Base-by-base conservation (phyloP, 2,888 invertebrate species). In the Trimorus sp. region DNA sequence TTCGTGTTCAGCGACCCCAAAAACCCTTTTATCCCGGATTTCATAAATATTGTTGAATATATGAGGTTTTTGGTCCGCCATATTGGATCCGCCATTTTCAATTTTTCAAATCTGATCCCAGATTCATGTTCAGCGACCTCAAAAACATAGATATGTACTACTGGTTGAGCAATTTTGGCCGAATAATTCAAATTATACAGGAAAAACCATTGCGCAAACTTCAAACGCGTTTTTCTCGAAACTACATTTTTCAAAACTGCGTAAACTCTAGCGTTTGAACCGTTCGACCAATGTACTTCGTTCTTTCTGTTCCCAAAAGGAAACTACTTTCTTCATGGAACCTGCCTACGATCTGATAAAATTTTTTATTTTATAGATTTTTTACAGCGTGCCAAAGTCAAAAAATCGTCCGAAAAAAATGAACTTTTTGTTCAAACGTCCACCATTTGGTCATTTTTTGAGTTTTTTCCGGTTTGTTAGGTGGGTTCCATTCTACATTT, bases 151-250 rank as follows among this genome's bases (percentile, higher is more conserved):
- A 5, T 26, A 53, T 53, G 3, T 37, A 56, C 36, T 56, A 56
- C 56, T 56, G 1, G 12, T 56, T 56, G 56, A 3, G 56, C 36
- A 56, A 37, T 56, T n/a, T 56, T 56, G 37, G 56, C 56, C 56
- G 53, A 56, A 56, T 56, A 6, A 36, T 56, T 56, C 12, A 56
- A 56, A 56, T 56, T 56, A 37, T 56, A 56, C 56, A 40, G 37
- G 56, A 56, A 37, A 56, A 56, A 56, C 56, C 12, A 56, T 56
- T 56, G 37, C 56, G 56, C 56, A 56, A 56, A 56, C 56, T 56
- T 36, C 56, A 37, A 37, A 56, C 56, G 37, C 56, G 56, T 56
- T 56, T 56, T 56, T 56, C 56, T 56, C 37, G 56, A 56, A 56
- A 56, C 56, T 11, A 56, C 56, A 56, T 56, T 56, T 56, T 37